These are phyloP conservation scores for Drosophila monieri DNA, from an alignment of 2,888 invertebrate genomes.

Conservation along the genomic window DNA sequence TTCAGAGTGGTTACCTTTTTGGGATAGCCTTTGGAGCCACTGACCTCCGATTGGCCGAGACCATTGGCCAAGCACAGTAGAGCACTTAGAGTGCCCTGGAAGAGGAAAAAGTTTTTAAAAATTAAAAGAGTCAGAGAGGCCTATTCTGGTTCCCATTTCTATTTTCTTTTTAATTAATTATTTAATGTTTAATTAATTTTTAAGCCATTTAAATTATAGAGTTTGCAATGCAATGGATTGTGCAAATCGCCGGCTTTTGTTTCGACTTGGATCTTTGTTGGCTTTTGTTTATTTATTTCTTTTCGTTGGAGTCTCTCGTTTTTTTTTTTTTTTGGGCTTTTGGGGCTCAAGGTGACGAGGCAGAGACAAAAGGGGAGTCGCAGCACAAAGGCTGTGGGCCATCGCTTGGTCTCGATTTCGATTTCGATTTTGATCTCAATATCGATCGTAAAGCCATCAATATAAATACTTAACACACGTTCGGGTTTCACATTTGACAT, in stretches of 20 bases:
- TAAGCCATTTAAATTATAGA: background rate
- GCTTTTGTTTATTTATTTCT: background rate
- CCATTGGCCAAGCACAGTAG: conserved; percentile 57
- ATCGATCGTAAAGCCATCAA: conserved; percentile 45
- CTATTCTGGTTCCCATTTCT: too few species aligned
- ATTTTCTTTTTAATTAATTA: background rate
- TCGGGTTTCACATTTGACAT: conserved; percentile 50
- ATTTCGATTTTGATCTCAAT: conserved; percentile 39
- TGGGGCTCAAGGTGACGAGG: conserved; percentile 62
- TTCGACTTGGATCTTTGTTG: conserved; percentile 34
- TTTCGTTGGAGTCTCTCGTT: conserved; percentile 10
- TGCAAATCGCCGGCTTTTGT: conserved; percentile 20
- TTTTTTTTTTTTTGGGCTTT: conserved; percentile 42
- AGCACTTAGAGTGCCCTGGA: conserved; percentile 61
- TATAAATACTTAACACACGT: conserved; percentile 10
- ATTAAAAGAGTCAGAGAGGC: too few species aligned
- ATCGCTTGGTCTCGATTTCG: conserved; percentile 15
- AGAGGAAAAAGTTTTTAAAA: conserved; percentile 3
- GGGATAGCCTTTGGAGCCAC: conserved; percentile 65
- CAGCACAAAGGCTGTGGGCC: conserved; percentile 37
- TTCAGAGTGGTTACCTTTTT: conserved; percentile 81
- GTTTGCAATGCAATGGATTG: conserved; percentile 20
- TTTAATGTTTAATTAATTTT: background rate
- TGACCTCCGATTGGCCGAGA: conserved; percentile 39
- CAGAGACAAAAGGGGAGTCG: conserved; percentile 50